A percentile compares a stretch with the other conserved stretches of the same genome.
phyloP scores from a whole-genome alignment of 1,140 invertebrate species.

The Macrocentrus cingulum region DNA sequence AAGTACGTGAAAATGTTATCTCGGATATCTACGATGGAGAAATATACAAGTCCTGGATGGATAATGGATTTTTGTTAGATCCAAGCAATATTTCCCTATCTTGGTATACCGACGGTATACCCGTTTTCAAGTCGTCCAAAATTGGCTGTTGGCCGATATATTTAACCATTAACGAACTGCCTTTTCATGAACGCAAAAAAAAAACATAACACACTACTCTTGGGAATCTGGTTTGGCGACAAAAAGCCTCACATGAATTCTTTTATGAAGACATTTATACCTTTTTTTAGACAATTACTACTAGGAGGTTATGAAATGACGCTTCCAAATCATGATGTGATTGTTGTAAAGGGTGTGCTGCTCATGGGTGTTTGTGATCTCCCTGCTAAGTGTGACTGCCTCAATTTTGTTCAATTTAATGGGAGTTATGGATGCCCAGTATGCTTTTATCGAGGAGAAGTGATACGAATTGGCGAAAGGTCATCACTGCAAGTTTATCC shows the following conservation, averaged over 20 bases:
- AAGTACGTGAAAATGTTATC: background rate
- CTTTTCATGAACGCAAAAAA: constrained; percentile 4
- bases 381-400: constrained; percentile 2
- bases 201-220: constrained; percentile 5
- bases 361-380: constrained; percentile 3
- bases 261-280: background rate
- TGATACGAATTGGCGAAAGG: too few relatives aligned
- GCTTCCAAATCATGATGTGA: background rate
- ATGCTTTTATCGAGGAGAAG: background rate
- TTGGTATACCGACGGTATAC: constrained; percentile 14
- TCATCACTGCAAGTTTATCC: background rate
- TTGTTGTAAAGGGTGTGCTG: background rate
- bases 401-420: constrained; percentile 16
- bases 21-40: constrained; percentile 13
- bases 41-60: background rate
- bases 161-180: constrained; percentile 17
- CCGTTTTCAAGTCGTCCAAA: background rate
- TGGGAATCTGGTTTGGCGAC: constrained; percentile 11
- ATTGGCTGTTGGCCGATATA: constrained; percentile 5
- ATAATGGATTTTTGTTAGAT: constrained; percentile 9
- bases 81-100: background rate
- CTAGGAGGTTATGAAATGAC: background rate
- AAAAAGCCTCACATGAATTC: constrained; percentile 5
- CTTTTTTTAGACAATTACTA: background rate
- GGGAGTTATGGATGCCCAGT: background rate